Evolutionary conservation across 2,113 vertebrate species (phyloP).

Genomic region (Cochlearius cochlearius): DNA sequence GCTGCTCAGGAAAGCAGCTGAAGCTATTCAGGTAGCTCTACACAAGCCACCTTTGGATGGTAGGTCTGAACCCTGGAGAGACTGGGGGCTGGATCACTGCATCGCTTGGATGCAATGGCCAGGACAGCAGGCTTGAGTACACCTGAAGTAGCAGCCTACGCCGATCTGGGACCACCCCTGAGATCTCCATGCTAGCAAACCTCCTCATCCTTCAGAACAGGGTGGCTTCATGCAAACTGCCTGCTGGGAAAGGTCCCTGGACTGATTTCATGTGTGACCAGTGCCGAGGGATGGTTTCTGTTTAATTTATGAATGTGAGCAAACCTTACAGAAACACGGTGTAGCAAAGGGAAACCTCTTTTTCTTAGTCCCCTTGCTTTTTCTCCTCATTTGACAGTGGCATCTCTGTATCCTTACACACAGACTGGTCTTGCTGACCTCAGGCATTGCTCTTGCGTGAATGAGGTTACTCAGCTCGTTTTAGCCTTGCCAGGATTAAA

Average conservation of each 20-base stretch:
- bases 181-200: neutral
- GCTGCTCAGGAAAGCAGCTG: neutral
- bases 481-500: neutral
- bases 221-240: neutral
- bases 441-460: neutral
- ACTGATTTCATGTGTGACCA: neutral
- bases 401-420: neutral
- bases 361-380: neutral
- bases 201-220: neutral
- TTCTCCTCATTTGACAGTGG: neutral
- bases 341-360: neutral
- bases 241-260: rapidly evolving
- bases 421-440: neutral
- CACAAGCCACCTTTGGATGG: neutral
- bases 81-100: neutral
- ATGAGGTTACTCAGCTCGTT: neutral
- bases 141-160: neutral
- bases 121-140: neutral
- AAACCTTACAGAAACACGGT: neutral
- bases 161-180: neutral
- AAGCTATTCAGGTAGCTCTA: neutral
- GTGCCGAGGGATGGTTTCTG: neutral
- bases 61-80: neutral
- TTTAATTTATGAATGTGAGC: neutral
- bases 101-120: neutral